Percentiles rank a stretch among this genome's conserved stretches.
Conservation (phyloP, 2,113 vertebrate genomes). For the Cettia cetti region DNA sequence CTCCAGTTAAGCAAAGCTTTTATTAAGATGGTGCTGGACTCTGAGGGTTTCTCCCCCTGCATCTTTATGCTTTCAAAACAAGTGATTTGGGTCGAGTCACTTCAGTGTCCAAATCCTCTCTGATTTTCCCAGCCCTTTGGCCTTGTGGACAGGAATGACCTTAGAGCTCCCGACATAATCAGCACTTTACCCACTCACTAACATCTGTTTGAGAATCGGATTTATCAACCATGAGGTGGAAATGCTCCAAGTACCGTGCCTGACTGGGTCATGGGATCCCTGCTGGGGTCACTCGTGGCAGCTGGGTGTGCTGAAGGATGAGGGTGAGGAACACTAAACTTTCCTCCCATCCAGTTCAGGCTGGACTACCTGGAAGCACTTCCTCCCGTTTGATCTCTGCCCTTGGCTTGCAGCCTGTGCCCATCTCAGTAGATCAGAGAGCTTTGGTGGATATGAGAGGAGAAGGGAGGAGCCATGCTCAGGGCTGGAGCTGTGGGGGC, state of each 20-base stretch:
- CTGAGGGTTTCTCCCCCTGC: background rate
- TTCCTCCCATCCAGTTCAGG: background rate
- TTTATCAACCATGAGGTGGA: background rate
- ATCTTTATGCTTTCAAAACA: background rate
- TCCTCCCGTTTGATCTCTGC: background rate
- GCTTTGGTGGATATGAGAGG: background rate
- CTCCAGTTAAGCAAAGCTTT: background rate
- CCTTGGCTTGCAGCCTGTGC: background rate
- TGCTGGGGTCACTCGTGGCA: background rate
- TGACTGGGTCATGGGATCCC: background rate
- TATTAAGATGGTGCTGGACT: background rate
- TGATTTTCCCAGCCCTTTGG: background rate
- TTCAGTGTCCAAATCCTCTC: background rate
- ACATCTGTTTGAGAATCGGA: background rate
- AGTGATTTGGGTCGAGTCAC: background rate
- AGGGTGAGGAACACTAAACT: background rate
- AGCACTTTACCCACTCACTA: background rate
- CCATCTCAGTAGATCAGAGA: fast-evolving
- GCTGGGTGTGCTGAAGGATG: background rate
- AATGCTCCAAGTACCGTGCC: background rate
- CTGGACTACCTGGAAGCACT: background rate
- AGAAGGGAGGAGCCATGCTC: background rate
- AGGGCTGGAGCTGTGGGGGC: background rate
- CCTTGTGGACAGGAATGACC: background rate
- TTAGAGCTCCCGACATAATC: background rate